phyloP scores from a whole-genome alignment of 2,888 invertebrate genomes.

The Macrosoma leucophasiata region DNA sequence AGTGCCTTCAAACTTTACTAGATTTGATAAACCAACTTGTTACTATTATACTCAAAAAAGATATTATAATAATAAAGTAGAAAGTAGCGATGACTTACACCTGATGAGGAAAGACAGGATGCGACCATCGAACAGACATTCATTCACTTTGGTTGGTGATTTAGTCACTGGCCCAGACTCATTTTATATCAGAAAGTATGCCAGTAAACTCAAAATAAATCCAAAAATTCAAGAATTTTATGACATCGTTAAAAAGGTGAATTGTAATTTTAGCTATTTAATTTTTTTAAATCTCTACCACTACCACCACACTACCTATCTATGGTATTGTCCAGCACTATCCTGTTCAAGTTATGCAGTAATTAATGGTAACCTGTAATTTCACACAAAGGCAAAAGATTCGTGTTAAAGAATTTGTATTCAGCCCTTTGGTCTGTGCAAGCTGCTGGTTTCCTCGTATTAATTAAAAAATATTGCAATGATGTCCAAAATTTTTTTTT shows the following conservation, averaged over 20 bases:
- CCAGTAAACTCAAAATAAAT: slow-evolving; percentile 51
- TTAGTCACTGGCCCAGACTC: slow-evolving; percentile 79
- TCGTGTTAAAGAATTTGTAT: no score
- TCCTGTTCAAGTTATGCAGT: no score
- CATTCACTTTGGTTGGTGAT: slow-evolving; percentile 76
- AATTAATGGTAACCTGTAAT: no score
- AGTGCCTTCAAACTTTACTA: slow-evolving; percentile 86
- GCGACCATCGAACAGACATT: slow-evolving; percentile 75
- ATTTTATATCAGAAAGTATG: slow-evolving; percentile 72
- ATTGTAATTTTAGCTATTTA: no score
- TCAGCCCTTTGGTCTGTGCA: no score
- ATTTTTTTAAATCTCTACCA: no score
- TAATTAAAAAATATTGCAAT: no score
- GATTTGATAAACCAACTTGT: slow-evolving; percentile 79
- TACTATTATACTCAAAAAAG: slow-evolving; percentile 56
- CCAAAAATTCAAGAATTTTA: slow-evolving; percentile 58
- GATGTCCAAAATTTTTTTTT: no score
- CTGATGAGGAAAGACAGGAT: slow-evolving; percentile 46
- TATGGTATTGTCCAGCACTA: no score
- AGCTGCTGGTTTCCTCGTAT: no score
- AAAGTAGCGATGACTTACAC: slow-evolving; percentile 22
- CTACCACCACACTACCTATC: no score
- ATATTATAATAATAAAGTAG: slow-evolving; percentile 30
- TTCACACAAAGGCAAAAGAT: no score
- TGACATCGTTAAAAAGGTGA: slow-evolving; percentile 63